Evolutionary conservation across 2,113 vertebrate genomes (phyloP).

Genomic region (Pangasianodon hypophthalmus): DNA sequence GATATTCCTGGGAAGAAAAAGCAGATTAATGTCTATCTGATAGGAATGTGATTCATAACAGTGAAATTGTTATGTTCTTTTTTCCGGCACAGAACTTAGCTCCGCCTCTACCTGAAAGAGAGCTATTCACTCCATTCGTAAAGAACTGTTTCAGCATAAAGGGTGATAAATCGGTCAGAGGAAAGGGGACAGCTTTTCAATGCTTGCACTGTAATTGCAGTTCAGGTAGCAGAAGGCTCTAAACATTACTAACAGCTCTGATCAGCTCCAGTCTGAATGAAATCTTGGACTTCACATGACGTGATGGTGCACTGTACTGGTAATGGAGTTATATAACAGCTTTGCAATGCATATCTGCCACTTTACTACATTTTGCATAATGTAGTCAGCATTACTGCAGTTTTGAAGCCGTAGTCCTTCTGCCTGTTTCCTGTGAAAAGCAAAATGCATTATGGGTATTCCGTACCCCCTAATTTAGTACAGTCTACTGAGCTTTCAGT

Average conservation of each 20-base stretch:
- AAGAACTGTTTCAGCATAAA: not conserved
- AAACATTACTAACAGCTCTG: not conserved
- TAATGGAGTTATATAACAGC: not conserved
- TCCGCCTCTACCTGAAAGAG: not conserved
- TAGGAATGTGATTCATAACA: not conserved
- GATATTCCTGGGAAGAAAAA: conserved; percentile 79
- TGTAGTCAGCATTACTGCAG: not conserved
- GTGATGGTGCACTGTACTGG: not conserved
- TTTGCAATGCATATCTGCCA: not conserved
- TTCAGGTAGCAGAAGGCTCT: not conserved
- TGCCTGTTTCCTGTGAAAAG: not conserved
- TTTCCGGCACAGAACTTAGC: not conserved
- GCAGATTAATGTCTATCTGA: not conserved
- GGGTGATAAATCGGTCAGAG: no score
- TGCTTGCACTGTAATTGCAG: conserved; percentile 1
- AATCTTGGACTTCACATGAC: not conserved
- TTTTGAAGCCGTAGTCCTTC: not conserved
- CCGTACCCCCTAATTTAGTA: not conserved
- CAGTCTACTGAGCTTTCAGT: not conserved
- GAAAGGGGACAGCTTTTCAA: not conserved
- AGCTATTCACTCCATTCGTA: not conserved
- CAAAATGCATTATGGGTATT: not conserved
- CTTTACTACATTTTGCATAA: not conserved
- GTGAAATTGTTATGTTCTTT: not conserved
- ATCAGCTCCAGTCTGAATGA: not conserved